Percentiles rank a stretch among this genome's conserved stretches.
Evolutionary conservation across 2,113 vertebrate genomes (phyloP).

Genomic region (Phylloscopus trochilus): DNA sequence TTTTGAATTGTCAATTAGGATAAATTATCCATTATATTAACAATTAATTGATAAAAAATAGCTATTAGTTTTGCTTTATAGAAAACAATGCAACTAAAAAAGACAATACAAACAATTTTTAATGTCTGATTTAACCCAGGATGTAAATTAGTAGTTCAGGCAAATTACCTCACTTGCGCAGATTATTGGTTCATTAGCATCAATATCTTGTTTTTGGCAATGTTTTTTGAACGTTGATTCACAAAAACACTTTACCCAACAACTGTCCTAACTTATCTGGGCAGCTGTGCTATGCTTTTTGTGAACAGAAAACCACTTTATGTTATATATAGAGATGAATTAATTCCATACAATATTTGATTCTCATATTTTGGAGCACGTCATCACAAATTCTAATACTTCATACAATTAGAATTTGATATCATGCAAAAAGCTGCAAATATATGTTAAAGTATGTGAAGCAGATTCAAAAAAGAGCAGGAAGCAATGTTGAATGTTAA

Average conservation of each 20-base stretch:
- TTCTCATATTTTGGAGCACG: background rate
- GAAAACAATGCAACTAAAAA: background rate
- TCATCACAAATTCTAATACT: background rate
- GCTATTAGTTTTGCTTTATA: background rate
- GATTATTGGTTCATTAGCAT: background rate
- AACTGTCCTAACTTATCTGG: background rate
- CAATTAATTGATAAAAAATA: background rate
- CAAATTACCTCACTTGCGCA: background rate
- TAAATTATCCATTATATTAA: background rate
- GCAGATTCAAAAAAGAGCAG: background rate
- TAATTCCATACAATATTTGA: background rate
- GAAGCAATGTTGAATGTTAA: background rate
- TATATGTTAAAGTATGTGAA: background rate
- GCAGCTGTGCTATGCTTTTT: background rate
- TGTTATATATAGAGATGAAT: background rate
- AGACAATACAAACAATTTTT: background rate
- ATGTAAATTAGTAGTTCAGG: background rate
- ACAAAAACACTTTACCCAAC: background rate
- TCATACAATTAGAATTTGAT: background rate
- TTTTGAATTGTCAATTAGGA: background rate
- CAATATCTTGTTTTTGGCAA: background rate
- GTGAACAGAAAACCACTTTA: background rate
- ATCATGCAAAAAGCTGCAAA: background rate
- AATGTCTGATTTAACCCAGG: background rate
- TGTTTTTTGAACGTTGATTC: background rate